Evolutionary conservation across 2,797 vertebrate genomes (phyloP).

Genomic region (Notamacropus eugenii): DNA sequence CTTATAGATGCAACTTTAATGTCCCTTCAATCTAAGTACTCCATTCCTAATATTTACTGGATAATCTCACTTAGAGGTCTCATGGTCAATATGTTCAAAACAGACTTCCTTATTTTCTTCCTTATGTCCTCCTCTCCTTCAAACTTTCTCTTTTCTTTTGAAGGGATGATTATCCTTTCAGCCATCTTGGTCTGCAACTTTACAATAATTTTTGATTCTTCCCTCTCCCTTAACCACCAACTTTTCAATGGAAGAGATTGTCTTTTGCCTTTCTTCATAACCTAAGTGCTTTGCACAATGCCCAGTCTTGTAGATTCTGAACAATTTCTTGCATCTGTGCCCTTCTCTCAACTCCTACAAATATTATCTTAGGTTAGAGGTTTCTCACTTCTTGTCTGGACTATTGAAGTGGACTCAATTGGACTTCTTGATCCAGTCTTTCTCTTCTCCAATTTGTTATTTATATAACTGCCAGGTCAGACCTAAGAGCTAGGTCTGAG

Average conservation of each 20-base stretch:
- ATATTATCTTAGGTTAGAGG: not conserved
- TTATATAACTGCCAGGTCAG: not conserved
- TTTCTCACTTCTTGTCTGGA: not conserved
- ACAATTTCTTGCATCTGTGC: not conserved
- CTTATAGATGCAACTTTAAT: not conserved
- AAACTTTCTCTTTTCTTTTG: not conserved
- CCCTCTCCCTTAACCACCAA: not conserved
- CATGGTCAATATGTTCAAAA: not conserved
- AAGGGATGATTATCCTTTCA: not conserved
- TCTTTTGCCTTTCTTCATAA: not conserved
- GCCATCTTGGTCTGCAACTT: not conserved
- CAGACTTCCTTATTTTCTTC: not conserved
- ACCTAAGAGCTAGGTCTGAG: not conserved
- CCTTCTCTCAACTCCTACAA: not conserved
- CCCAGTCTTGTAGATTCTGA: not conserved
- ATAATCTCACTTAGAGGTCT: not conserved
- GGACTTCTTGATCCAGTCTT: not conserved
- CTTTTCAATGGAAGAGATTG: not conserved
- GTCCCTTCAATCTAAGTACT: not conserved
- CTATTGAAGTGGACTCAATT: not conserved
- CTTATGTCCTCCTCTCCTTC: not conserved
- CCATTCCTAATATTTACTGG: not conserved
- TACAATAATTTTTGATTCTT: not conserved
- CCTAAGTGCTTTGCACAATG: not conserved
- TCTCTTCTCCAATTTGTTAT: not conserved